phyloP scores from a whole-genome alignment of 2,113 vertebrate genomes.

The Chiloscyllium plagiosum region DNA sequence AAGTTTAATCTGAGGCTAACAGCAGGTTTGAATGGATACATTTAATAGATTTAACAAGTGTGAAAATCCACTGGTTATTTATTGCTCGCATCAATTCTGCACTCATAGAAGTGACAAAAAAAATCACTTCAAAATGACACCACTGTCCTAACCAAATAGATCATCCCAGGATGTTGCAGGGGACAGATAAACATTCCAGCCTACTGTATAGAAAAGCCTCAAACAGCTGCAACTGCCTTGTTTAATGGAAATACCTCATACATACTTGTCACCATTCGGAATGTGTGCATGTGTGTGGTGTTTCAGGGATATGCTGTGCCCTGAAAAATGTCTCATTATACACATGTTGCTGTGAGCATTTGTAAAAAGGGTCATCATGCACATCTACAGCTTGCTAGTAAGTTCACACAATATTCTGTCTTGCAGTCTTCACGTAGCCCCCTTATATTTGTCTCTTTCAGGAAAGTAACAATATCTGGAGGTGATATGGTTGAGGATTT shows the following conservation, averaged over 20 bases:
- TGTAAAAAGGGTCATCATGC: not conserved
- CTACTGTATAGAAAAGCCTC: not conserved
- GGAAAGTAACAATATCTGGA: too few species aligned
- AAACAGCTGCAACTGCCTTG: not conserved
- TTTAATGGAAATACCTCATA: not conserved
- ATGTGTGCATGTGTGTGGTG: too few species aligned
- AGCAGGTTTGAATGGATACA: not conserved
- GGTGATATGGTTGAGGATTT: not conserved
- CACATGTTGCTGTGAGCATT: not conserved
- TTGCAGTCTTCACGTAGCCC: not conserved
- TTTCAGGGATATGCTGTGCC: not conserved
- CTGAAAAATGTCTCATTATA: not conserved
- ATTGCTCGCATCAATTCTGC: not conserved
- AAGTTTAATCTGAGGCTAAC: not conserved
- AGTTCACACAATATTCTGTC: not conserved
- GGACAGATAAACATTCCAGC: not conserved
- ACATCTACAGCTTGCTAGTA: not conserved
- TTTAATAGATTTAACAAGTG: not conserved
- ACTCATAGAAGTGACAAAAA: not conserved
- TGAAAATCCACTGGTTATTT: not conserved
- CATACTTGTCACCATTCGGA: not conserved
- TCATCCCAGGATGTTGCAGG: not conserved
- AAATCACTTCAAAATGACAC: not conserved
- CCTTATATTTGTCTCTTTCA: not conserved
- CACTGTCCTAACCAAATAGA: not conserved